These are phyloP conservation scores for Zosterops hypoxanthus DNA, from an alignment of 2,113 vertebrate species.

Conservation along the genomic window DNA sequence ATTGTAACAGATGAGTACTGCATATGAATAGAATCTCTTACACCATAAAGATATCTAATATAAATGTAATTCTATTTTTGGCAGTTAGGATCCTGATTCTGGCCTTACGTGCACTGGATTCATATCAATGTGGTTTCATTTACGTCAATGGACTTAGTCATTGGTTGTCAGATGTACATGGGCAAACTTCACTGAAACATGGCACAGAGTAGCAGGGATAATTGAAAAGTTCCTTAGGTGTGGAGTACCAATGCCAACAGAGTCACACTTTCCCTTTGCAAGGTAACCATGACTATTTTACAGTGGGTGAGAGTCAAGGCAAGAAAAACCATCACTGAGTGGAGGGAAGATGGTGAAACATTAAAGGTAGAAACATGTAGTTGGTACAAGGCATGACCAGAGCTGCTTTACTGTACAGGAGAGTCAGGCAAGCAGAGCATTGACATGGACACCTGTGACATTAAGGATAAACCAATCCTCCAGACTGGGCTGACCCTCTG, in stretches of 20 bases:
- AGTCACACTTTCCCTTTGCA: neutral
- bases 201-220: neutral
- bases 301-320: neutral
- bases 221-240: neutral
- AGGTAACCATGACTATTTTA: neutral
- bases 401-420: neutral
- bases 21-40: neutral
- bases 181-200: neutral
- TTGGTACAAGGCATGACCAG: neutral
- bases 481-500: neutral
- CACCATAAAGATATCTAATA: neutral
- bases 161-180: neutral
- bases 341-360: neutral
- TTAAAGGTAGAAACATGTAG: neutral
- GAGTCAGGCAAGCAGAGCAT: rapidly evolving
- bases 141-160: neutral
- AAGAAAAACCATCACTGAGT: neutral
- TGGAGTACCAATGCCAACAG: neutral
- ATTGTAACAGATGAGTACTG: neutral
- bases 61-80: neutral
- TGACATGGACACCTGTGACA: neutral
- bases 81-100: neutral
- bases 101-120: neutral
- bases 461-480: neutral
- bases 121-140: neutral